Percentiles rank a stretch among this genome's conserved stretches.
Conservation (phyloP, 2,113 vertebrate genomes). For the Nothobranchius furzeri region DNA sequence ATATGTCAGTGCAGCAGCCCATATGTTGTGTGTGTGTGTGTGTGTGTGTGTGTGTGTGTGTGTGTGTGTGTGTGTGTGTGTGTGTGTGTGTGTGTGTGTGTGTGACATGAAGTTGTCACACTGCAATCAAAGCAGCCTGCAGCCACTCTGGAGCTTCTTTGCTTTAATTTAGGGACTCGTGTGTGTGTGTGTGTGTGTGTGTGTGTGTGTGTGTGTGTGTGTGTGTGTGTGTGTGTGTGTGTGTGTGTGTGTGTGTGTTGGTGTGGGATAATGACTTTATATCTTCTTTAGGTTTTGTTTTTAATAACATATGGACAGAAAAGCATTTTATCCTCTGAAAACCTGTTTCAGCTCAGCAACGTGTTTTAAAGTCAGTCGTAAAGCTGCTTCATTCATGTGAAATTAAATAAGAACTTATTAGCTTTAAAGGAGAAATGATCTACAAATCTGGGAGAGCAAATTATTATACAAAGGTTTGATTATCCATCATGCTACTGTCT, state of each 20-base stretch:
- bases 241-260: constrained; percentile 34
- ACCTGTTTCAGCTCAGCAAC: too few relatives aligned
- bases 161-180: constrained; percentile 41
- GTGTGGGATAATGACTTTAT: constrained; percentile 27
- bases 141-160: constrained; percentile 23
- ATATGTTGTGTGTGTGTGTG: constrained; percentile 19
- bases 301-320: background rate
- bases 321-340: too few relatives aligned
- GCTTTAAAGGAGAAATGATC: too few relatives aligned
- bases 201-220: constrained; percentile 30
- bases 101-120: constrained; percentile 45
- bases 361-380: background rate
- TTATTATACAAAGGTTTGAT: too few relatives aligned
- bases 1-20: constrained; percentile 10
- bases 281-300: background rate
- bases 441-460: too few relatives aligned
- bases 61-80: constrained; percentile 7
- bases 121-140: constrained; percentile 22
- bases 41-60: background rate
- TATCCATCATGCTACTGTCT: too few relatives aligned
- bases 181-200: constrained; percentile 30
- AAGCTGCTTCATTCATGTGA: background rate
- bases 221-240: constrained; percentile 30
- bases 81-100: constrained; percentile 10
- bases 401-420: background rate